A percentile compares a stretch with the other conserved stretches of the same genome.
phyloP scores from a whole-genome alignment of 2,888 invertebrate genomes.

The Cotesia congregata region DNA sequence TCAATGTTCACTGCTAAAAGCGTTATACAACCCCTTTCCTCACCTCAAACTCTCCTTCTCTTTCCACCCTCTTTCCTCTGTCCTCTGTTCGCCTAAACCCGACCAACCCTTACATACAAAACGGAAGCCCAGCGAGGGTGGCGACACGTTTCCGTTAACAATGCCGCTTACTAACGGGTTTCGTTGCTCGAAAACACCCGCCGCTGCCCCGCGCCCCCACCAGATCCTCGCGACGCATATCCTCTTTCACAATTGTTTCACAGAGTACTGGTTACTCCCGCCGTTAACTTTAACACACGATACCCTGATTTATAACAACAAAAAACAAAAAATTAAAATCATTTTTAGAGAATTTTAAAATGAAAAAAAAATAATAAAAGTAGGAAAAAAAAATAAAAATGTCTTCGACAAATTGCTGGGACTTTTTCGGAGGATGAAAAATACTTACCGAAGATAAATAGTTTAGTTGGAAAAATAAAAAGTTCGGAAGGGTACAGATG shows the following conservation, averaged over 20 bases:
- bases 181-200: conserved; percentile 25
- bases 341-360: not conserved
- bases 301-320: not conserved
- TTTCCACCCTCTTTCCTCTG: conserved; percentile 9
- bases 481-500: conserved; percentile 25
- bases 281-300: conserved; percentile 9
- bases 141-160: conserved; percentile 39
- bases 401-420: conserved; percentile 39
- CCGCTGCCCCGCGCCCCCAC: not conserved
- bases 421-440: conserved; percentile 26
- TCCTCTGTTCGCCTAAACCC: not conserved
- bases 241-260: conserved; percentile 16
- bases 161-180: conserved; percentile 33
- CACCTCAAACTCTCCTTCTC: conserved; percentile 14
- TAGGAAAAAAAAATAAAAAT: conserved; percentile 15
- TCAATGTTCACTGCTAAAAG: conserved; percentile 32
- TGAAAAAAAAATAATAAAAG: not conserved
- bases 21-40: conserved; percentile 10
- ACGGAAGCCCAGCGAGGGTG: conserved; percentile 31
- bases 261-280: not conserved
- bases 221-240: not conserved
- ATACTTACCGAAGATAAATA: not conserved
- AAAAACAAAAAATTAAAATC: not conserved
- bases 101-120: conserved; percentile 7
- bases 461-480: conserved; percentile 9